A percentile compares a stretch with the other conserved stretches of the same genome.
phyloP scores from a whole-genome alignment of 2,888 invertebrate genomes.

The Rhodophaea formosa region DNA sequence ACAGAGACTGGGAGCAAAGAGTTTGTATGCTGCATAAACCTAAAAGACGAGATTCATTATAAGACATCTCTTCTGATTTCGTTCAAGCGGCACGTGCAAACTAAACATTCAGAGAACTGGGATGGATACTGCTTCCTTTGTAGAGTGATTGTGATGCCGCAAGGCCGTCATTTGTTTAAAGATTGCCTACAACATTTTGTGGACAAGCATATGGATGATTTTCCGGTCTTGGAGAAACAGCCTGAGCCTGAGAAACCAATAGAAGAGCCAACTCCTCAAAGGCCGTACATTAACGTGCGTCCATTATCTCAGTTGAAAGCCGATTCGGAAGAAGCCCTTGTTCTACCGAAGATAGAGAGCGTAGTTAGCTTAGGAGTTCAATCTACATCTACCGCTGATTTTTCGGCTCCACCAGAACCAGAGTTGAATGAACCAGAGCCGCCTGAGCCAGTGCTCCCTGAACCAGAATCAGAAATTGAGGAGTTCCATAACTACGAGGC shows the following conservation, averaged over 20 bases:
- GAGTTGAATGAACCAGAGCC: background rate
- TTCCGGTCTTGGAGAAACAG: slow-evolving; percentile 50
- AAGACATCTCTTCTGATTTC: slow-evolving; percentile 65
- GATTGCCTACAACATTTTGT: slow-evolving; percentile 69
- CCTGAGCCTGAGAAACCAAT: slow-evolving; percentile 25
- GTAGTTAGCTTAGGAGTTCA: slow-evolving; percentile 74
- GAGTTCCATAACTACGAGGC: slow-evolving; percentile 55
- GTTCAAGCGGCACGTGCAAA: slow-evolving; percentile 68
- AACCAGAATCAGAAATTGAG: slow-evolving; percentile 24
- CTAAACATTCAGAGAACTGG: slow-evolving; percentile 72
- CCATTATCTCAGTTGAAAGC: slow-evolving; percentile 57
- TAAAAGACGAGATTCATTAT: slow-evolving; percentile 50
- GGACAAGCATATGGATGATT: slow-evolving; percentile 66
- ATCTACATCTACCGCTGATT: slow-evolving; percentile 27
- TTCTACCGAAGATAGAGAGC: slow-evolving; percentile 72
- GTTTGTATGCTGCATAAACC: slow-evolving; percentile 69
- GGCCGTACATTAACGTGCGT: slow-evolving; percentile 59
- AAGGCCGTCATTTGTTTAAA: slow-evolving; percentile 57
- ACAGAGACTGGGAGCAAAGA: slow-evolving; percentile 56
- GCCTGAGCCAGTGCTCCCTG: slow-evolving; percentile 20
- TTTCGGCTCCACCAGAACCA: slow-evolving; percentile 37
- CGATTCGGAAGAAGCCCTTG: slow-evolving; percentile 26
- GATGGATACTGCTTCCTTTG: slow-evolving; percentile 80
- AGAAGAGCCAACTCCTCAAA: slow-evolving; percentile 28
- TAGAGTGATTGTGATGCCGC: slow-evolving; percentile 65